phyloP scores from a whole-genome alignment of 2,797 vertebrate species.

The Enoplosus armatus region DNA sequence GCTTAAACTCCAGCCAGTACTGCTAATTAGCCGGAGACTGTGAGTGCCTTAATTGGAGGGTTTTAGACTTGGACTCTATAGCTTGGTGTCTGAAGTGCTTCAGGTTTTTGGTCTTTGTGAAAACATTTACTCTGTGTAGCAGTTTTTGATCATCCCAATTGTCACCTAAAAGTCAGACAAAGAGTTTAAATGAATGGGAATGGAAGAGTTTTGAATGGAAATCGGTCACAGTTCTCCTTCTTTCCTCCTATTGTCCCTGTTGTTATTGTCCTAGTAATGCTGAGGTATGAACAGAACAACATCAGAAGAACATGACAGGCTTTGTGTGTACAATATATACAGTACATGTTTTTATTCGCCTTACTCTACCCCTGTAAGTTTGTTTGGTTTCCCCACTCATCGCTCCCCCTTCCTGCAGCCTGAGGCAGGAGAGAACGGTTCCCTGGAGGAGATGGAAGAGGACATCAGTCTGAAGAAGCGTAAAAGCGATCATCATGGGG shows the following conservation, averaged over 20 bases:
- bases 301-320: background rate
- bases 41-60: conserved; percentile 33
- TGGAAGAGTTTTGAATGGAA: background rate
- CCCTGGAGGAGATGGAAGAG: conserved; percentile 97
- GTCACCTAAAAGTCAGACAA: conserved; percentile 19
- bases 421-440: conserved; percentile 92
- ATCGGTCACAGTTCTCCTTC: background rate
- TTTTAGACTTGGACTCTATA: conserved; percentile 10
- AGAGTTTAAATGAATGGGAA: conserved; percentile 16
- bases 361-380: background rate
- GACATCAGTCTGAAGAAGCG: conserved; percentile 95
- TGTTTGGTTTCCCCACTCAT: conserved; percentile 37
- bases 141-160: background rate
- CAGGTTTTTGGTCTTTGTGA: conserved; percentile 28
- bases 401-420: conserved; percentile 65
- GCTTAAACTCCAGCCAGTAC: conserved; percentile 17
- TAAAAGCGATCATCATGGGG: conserved; percentile 91
- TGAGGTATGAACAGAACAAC: conserved; percentile 1
- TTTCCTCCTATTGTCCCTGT: background rate
- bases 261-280: background rate
- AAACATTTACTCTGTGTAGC: background rate
- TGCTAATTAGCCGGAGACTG: conserved; percentile 34
- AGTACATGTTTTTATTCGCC: background rate
- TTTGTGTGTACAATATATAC: background rate
- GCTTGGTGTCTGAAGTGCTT: conserved; percentile 6